phyloP scores from a whole-genome alignment of 92 coral and sea anemone genomes.

The Chrysogorgia sp. region DNA sequence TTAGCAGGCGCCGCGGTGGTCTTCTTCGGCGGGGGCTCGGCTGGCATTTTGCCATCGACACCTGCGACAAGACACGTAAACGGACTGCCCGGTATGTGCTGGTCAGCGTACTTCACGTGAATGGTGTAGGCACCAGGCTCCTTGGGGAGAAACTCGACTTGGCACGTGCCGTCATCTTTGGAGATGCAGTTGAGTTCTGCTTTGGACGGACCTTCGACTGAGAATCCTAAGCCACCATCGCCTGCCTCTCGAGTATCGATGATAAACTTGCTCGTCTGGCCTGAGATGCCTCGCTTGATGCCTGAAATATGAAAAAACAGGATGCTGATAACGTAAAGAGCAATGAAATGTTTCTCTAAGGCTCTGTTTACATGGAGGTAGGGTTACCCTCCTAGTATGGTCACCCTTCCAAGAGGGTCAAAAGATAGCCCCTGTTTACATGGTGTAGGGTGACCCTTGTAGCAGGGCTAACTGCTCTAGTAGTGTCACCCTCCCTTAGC shows the following conservation, averaged over 20 bases:
- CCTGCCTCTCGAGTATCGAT: conserved; percentile 99
- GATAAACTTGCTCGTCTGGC: conserved; percentile 78
- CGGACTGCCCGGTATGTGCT: conserved; percentile 98
- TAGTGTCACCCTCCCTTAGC: too few relatives aligned
- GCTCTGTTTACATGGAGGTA: too few relatives aligned
- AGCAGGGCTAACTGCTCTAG: too few relatives aligned
- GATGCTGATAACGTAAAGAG: too few relatives aligned
- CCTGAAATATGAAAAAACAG: conserved; percentile 51
- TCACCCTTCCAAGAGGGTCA: too few relatives aligned
- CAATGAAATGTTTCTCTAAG: too few relatives aligned
- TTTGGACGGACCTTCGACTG: conserved; percentile 99
- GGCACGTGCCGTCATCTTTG: conserved; percentile 97
- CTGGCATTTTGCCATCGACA: conserved; percentile 68
- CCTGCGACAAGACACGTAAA: conserved; percentile 77
- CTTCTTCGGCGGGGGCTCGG: conserved; percentile 25
- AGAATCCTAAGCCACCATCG: conserved; percentile 94
- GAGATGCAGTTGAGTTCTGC: conserved; percentile 93
- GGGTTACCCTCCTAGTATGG: too few relatives aligned
- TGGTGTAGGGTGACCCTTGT: too few relatives aligned
- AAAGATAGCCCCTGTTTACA: too few relatives aligned
- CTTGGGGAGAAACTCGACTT: conserved; percentile 89
- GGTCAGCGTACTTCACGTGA: conserved; percentile 94
- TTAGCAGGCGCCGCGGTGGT: conserved; percentile 25
- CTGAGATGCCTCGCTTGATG: conserved; percentile 79
- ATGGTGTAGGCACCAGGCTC: conserved; percentile 93